Evolutionary conservation across 2,113 vertebrate genomes (phyloP).

Genomic region (Tachysurus fulvidraco): DNA sequence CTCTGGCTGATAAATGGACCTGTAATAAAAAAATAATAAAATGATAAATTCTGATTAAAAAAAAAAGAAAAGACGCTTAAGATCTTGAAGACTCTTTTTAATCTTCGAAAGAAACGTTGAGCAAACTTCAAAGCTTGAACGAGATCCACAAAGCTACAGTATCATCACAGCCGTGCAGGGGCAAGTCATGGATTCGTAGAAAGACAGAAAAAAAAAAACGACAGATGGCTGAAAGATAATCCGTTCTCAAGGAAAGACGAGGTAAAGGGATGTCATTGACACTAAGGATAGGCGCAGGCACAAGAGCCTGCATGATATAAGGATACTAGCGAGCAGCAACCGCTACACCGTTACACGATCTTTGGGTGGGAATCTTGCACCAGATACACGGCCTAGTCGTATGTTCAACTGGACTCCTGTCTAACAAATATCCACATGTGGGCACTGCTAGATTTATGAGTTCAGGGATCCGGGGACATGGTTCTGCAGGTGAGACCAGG

Average conservation of each 20-base stretch:
- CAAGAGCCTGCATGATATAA: background rate
- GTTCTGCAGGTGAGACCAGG: background rate
- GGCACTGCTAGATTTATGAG: constrained; percentile 1
- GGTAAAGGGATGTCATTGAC: background rate
- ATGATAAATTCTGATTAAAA: background rate
- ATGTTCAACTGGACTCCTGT: background rate
- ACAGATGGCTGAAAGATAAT: constrained; percentile 11
- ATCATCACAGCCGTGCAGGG: background rate
- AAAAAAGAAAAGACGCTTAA: background rate
- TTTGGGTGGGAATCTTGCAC: background rate
- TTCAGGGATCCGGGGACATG: constrained; percentile 3
- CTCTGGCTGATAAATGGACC: background rate
- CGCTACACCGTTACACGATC: background rate
- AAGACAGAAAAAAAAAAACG: background rate
- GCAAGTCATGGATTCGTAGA: background rate
- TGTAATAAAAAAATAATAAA: background rate
- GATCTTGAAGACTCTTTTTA: background rate
- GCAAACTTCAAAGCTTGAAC: background rate
- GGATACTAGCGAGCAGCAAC: background rate
- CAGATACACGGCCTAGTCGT: no score
- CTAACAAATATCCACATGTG: background rate
- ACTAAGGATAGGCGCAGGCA: background rate
- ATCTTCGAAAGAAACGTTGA: constrained; percentile 10
- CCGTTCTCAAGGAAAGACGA: background rate
- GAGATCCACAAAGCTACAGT: background rate